Conservation (phyloP, 2,888 invertebrate species). For the Lochmaea capreae region DNA sequence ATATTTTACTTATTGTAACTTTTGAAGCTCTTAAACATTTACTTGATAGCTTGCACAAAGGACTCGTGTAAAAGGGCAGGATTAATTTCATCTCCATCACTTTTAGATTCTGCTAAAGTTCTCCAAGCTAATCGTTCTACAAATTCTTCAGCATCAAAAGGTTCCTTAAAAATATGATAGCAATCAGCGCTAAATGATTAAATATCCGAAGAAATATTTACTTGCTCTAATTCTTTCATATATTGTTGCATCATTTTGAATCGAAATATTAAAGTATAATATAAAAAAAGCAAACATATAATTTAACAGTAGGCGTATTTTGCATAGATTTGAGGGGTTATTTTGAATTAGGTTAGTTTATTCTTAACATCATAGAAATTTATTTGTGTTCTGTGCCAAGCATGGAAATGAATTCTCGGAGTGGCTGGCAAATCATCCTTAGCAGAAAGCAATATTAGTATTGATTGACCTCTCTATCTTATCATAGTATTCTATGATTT, state of each 20-base stretch:
- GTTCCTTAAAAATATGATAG: slow-evolving; percentile 75
- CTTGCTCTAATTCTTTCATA: slow-evolving; percentile 88
- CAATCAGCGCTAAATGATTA: neutral
- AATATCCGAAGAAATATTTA: slow-evolving; percentile 57
- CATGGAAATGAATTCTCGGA: neutral
- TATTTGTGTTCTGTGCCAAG: neutral
- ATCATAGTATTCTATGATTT: too few relatives aligned
- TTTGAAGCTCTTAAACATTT: slow-evolving; percentile 50
- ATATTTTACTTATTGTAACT: neutral
- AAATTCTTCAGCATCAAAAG: slow-evolving; percentile 97
- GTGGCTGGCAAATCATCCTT: neutral
- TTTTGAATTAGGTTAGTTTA: slow-evolving; percentile 8
- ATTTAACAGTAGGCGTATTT: slow-evolving; percentile 9
- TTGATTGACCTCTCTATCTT: too few relatives aligned
- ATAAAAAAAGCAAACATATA: neutral
- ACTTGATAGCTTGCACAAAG: slow-evolving; percentile 93
- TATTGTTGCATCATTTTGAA: slow-evolving; percentile 87
- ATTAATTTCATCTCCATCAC: slow-evolving; percentile 82
- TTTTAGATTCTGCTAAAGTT: slow-evolving; percentile 79
- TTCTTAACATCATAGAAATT: too few relatives aligned
- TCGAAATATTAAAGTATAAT: slow-evolving; percentile 5
- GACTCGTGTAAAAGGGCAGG: slow-evolving; percentile 90
- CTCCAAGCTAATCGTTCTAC: slow-evolving; percentile 97
- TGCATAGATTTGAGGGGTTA: too few relatives aligned
- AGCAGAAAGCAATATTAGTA: too few relatives aligned